phyloP scores from a whole-genome alignment of 2,888 invertebrate species.

The Vanessa cardui region DNA sequence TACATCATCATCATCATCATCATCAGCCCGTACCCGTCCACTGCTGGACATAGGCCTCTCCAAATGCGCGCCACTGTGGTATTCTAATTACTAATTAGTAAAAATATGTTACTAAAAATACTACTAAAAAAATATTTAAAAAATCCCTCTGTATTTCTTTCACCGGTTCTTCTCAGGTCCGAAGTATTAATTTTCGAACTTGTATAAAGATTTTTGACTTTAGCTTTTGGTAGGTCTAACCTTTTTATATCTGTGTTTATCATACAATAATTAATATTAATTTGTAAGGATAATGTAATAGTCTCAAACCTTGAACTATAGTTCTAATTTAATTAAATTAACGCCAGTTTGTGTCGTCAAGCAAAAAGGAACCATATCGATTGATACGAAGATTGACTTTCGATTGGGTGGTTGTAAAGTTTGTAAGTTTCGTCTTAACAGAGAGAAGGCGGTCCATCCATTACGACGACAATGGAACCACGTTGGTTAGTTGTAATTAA shows the following conservation, averaged over 20 bases:
- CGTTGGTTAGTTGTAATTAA: slow-evolving; percentile 34
- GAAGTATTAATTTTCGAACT: no score
- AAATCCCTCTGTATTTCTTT: no score
- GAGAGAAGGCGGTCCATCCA: slow-evolving; percentile 33
- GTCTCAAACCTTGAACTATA: background rate
- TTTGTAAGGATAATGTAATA: slow-evolving; percentile 1
- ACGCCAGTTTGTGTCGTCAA: background rate
- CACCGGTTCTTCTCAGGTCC: no score
- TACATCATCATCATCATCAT: no score
- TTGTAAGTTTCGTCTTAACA: slow-evolving; percentile 30
- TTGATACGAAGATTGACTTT: background rate
- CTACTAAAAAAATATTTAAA: no score
- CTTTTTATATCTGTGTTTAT: background rate
- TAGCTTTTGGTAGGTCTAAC: no score
- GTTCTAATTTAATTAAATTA: slow-evolving; percentile 7
- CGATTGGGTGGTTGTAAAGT: background rate
- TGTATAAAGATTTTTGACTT: no score
- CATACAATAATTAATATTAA: slow-evolving; percentile 8
- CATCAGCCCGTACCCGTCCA: no score
- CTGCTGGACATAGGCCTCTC: no score
- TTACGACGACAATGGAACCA: slow-evolving; percentile 31
- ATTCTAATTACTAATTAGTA: no score
- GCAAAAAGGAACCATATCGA: background rate
- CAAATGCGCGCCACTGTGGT: no score
- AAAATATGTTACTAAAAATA: no score